These are phyloP conservation scores for Tipula lateralis DNA, from an alignment of 2,888 invertebrate genomes.

Conservation along the genomic window DNA sequence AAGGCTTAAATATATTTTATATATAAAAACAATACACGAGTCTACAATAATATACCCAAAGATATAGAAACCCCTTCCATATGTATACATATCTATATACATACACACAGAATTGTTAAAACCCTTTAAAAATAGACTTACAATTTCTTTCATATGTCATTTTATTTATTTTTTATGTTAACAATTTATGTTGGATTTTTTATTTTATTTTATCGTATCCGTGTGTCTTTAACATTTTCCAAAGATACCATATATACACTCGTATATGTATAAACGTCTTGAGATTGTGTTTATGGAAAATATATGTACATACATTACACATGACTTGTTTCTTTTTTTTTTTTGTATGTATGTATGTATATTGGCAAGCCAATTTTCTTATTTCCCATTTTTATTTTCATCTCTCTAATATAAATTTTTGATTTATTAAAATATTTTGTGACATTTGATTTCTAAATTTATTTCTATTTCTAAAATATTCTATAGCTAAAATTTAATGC, in stretches of 20 bases:
- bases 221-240: background rate
- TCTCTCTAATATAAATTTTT: background rate
- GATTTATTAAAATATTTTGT: background rate
- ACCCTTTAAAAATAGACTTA: background rate
- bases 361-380: background rate
- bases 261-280: background rate
- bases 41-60: background rate
- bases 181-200: conserved; percentile 3
- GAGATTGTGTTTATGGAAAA: background rate
- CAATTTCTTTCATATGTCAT: background rate
- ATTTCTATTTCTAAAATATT: background rate
- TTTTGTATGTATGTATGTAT: too few relatives aligned
- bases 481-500: background rate
- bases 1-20: background rate
- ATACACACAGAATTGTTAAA: background rate
- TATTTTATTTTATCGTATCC: background rate
- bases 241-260: background rate
- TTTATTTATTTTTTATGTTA: background rate
- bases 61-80: background rate
- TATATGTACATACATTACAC: background rate
- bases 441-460: background rate
- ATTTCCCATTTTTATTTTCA: background rate
- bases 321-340: background rate
- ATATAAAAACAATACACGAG: background rate
- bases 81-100: background rate